Percentiles rank a stretch among this genome's conserved stretches.
phyloP scores from a whole-genome alignment of 2,888 invertebrate genomes.

The Drosophila neoperkinsi region DNA sequence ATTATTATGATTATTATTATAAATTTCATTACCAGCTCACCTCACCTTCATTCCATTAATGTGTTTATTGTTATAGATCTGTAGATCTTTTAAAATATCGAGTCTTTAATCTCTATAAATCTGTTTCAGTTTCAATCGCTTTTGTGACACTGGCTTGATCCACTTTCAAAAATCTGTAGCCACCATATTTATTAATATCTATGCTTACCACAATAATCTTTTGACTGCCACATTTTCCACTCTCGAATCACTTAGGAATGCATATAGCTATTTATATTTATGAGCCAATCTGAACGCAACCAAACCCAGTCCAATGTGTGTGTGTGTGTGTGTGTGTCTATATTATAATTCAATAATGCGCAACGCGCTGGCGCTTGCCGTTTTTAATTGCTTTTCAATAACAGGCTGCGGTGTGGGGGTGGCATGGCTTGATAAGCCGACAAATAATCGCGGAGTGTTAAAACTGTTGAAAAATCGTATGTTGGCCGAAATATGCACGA shows the following conservation, averaged over 20 bases:
- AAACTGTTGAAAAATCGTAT: slow-evolving; percentile 61
- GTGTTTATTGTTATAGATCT: neutral
- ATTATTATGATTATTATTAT: neutral
- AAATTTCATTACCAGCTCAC: neutral
- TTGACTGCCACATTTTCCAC: slow-evolving; percentile 1
- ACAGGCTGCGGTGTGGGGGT: slow-evolving; percentile 34
- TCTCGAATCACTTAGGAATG: slow-evolving; percentile 42
- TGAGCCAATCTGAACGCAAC: slow-evolving; percentile 45
- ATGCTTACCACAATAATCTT: slow-evolving; percentile 25
- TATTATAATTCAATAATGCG: slow-evolving; percentile 77
- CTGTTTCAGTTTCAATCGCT: neutral
- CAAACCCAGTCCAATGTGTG: neutral
- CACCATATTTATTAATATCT: slow-evolving; percentile 25
- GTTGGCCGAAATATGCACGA: slow-evolving; percentile 68
- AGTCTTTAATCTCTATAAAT: neutral
- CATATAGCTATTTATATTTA: slow-evolving; percentile 72
- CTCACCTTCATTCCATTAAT: neutral
- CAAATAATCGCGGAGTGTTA: slow-evolving; percentile 67
- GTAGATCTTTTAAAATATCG: neutral
- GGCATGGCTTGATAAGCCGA: slow-evolving; percentile 59
- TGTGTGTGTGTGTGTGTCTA: slow-evolving; percentile 17
- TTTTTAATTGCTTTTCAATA: slow-evolving; percentile 85
- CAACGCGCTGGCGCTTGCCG: slow-evolving; percentile 62
- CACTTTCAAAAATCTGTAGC: slow-evolving; percentile 14
- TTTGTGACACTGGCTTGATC: slow-evolving; percentile 8